Evolutionary conservation across 2,797 vertebrate species (phyloP).

Genomic region (Psittacula derbiana): DNA sequence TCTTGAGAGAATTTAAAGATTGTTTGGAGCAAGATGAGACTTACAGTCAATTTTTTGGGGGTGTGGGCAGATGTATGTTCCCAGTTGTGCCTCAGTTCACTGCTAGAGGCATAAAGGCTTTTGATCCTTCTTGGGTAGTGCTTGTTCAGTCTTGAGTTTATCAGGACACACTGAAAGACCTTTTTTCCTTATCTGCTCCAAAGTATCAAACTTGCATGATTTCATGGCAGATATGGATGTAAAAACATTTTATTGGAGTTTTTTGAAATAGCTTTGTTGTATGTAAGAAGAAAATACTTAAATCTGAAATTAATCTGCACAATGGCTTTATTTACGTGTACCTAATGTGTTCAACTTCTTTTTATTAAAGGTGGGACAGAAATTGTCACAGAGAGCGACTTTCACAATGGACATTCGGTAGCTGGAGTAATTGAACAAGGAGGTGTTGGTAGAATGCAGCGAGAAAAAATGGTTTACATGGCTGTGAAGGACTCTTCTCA

Average conservation of each 20-base stretch:
- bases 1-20: background rate
- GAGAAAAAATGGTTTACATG: slow-evolving; percentile 99
- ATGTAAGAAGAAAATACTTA: background rate
- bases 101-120: background rate
- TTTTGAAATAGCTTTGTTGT: background rate
- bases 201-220: background rate
- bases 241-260: background rate
- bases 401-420: slow-evolving; percentile 89
- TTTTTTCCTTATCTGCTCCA: background rate
- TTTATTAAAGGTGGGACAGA: slow-evolving; percentile 90
- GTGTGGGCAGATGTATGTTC: background rate
- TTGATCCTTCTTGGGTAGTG: background rate
- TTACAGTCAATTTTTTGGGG: background rate
- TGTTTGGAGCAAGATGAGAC: background rate
- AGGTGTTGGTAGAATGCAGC: slow-evolving; percentile 85
- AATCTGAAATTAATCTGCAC: background rate
- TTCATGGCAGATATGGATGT: background rate
- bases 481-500: slow-evolving; percentile 92
- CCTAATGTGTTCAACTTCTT: background rate
- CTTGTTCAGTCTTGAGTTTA: background rate
- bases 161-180: background rate
- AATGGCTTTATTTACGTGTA: background rate
- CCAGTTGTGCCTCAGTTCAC: background rate
- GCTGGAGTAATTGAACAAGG: slow-evolving; percentile 89
- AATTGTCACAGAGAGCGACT: slow-evolving; percentile 96